phyloP scores from a whole-genome alignment of 2,113 vertebrate species.

The Himantopus leucocephalus region DNA sequence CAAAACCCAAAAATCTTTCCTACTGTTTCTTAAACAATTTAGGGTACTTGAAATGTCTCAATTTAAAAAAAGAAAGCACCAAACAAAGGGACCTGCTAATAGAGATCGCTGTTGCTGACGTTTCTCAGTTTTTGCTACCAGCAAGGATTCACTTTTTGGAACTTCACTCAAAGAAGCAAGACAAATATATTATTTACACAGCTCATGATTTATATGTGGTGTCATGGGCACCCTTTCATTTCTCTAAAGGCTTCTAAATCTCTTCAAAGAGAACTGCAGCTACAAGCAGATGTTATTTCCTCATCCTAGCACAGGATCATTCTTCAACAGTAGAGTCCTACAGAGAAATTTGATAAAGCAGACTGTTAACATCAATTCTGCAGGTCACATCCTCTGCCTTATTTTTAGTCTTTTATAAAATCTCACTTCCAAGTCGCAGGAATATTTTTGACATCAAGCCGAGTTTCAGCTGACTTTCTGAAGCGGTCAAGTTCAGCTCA shows the following conservation, averaged over 20 bases:
- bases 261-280: background rate
- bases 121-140: background rate
- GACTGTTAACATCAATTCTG: background rate
- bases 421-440: background rate
- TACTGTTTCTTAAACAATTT: slow-evolving; percentile 21
- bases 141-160: background rate
- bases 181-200: slow-evolving; percentile 27
- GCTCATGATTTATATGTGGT: background rate
- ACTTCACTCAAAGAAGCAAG: background rate
- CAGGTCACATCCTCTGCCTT: background rate
- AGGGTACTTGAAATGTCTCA: background rate
- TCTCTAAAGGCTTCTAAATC: background rate
- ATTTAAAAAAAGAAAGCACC: slow-evolving; percentile 2
- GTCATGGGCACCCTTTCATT: background rate
- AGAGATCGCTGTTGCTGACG: background rate
- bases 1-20: slow-evolving; percentile 20
- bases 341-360: background rate
- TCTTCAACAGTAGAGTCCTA: background rate
- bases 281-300: background rate
- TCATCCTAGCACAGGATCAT: background rate
- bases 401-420: background rate
- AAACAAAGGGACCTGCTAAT: slow-evolving; percentile 5
- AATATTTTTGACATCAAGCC: background rate
- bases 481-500: background rate
- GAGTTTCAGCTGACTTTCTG: background rate